Evolutionary conservation across 2,888 invertebrate genomes (phyloP), one percentile per base, ranked within the genome.

Genomic region (Baccha elongata): DNA sequence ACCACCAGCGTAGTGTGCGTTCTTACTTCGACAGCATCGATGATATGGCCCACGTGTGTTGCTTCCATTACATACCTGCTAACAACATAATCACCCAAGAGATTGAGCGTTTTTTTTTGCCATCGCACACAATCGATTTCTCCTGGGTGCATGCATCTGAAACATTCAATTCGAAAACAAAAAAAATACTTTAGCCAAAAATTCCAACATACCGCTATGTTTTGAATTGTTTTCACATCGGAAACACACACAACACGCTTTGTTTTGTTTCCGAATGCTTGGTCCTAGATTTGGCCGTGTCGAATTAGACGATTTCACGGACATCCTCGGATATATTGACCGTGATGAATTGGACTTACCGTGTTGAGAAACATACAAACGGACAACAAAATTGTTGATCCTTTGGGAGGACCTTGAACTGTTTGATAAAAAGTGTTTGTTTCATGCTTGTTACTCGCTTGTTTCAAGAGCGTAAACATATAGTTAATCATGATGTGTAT

Each of bases 301-400:
- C 83, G 48, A 83, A 83, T 83, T 40, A 46, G 40, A 58, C 68
- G 64, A 83, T 83, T 83, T 83, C 83, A 83, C 62, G 78, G 83
- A 72, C 68, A 78, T 83, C 78, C 78, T 81, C 11, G 13, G 44
- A 19, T 67, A 19, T 67, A 81, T 81, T 75, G 75, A 81, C 75
- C 81, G 71, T 67, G 60, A 17, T 65, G 53, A 75, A 81, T 75
- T 10, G 40, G 32, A 11, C 65, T 67, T 65, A 48, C 48, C 46
- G 53, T 73, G 19, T 37, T 29, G 37, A n/a, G 50, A 71, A 67
- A 65, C 58, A 52, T 74, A 71, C 52, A n/a, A 35, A 55, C 69
- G 65, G 64, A 13, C 7, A 15, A 65, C 52, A 17, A 26, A 68
- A 37, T 26, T 55, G 37, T 32, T 48, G 2, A 60, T 58, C 46